Evolutionary conservation across 2,797 vertebrate species (phyloP).

Genomic region (Xenentodon cancila): DNA sequence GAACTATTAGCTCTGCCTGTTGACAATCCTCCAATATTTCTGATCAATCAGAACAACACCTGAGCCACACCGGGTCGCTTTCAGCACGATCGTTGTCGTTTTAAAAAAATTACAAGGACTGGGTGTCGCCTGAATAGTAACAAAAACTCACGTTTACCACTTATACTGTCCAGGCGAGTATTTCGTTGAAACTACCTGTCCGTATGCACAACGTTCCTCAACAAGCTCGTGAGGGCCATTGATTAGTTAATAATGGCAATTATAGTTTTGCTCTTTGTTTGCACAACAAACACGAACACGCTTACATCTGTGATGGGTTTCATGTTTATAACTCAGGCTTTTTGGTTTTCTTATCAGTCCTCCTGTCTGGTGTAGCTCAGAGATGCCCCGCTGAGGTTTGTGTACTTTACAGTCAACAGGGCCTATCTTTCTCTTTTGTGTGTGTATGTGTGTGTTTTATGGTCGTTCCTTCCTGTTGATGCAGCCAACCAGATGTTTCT

Average conservation of each 20-base stretch:
- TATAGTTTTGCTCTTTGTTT: slow-evolving; percentile 36
- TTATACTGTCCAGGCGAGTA: too few relatives aligned
- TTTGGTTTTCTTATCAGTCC: slow-evolving; percentile 44
- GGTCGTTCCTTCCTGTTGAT: slow-evolving; percentile 44
- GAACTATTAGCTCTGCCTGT: too few relatives aligned
- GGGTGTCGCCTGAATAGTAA: too few relatives aligned
- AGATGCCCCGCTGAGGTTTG: slow-evolving; percentile 13
- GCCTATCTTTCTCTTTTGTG: slow-evolving; percentile 20
- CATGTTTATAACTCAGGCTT: slow-evolving; percentile 18
- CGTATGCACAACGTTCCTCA: too few relatives aligned
- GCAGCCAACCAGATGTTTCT: slow-evolving; percentile 48
- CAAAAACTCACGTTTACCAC: too few relatives aligned
- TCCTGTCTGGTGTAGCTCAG: slow-evolving; percentile 29
- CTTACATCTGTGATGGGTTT: slow-evolving; percentile 11
- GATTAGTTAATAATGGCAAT: slow-evolving; percentile 22
- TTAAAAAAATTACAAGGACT: too few relatives aligned
- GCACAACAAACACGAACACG: slow-evolving; percentile 12
- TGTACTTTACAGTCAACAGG: slow-evolving; percentile 53
- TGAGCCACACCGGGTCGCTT: too few relatives aligned
- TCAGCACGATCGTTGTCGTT: too few relatives aligned
- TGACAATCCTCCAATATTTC: too few relatives aligned
- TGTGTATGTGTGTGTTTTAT: slow-evolving; percentile 53
- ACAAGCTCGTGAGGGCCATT: neutral
- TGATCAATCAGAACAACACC: too few relatives aligned
- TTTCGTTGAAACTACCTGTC: too few relatives aligned